These are phyloP conservation scores for Syngnathus typhle DNA, from an alignment of 2,113 vertebrate species.

Conservation along the genomic window DNA sequence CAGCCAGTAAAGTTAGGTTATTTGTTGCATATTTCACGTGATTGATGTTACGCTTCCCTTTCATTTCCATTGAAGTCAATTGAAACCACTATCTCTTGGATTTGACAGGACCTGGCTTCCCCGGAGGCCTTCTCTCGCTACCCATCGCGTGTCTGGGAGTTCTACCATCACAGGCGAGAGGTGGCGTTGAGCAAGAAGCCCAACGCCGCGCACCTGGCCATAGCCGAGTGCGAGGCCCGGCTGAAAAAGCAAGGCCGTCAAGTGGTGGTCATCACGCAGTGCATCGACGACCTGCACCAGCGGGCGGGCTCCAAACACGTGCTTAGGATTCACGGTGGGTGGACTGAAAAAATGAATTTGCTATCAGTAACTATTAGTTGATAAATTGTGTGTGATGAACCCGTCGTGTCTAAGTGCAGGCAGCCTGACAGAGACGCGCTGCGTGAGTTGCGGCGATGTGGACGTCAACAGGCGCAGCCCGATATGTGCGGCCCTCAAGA, in stretches of 20 bases:
- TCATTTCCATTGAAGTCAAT: background rate
- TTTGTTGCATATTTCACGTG: background rate
- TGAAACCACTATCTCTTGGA: background rate
- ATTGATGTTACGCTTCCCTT: background rate
- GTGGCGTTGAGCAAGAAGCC: constrained; percentile 77
- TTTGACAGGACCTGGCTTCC: constrained; percentile 84
- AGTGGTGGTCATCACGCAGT: constrained; percentile 88
- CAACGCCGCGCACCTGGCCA: constrained; percentile 79
- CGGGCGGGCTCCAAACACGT: constrained; percentile 87
- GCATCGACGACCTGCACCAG: constrained; percentile 87
- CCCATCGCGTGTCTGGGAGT: constrained; percentile 93
- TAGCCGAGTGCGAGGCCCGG: constrained; percentile 83
- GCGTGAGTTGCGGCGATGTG: constrained; percentile 83
- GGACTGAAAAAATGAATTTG: background rate
- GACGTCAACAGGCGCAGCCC: constrained; percentile 81
- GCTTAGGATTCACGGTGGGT: constrained; percentile 87
- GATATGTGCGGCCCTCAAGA: constrained; percentile 79
- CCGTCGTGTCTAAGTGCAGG: constrained; percentile 67
- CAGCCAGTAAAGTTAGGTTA: background rate
- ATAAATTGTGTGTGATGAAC: background rate
- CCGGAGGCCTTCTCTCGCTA: constrained; percentile 84
- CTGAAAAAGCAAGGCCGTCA: constrained; percentile 81
- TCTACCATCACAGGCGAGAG: constrained; percentile 90
- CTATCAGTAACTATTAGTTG: background rate
- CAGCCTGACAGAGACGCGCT: constrained; percentile 90